Conservation (phyloP, 2,113 vertebrate genomes). For the Indri indri region DNA sequence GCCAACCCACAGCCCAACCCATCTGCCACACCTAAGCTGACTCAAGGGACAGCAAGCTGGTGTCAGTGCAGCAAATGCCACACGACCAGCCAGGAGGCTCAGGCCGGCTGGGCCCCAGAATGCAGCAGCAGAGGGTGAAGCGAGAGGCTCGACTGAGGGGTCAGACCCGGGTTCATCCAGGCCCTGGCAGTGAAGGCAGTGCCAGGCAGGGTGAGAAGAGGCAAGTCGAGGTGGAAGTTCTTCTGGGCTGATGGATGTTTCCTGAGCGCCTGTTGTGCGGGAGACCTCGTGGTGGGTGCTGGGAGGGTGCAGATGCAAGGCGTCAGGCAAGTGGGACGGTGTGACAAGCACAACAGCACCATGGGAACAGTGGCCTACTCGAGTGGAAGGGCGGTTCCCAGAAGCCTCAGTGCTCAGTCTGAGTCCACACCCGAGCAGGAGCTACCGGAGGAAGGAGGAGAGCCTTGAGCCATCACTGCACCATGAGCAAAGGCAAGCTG, state of each 20-base stretch:
- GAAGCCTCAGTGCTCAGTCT: not conserved
- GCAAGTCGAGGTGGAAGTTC: not conserved
- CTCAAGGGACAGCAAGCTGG: not conserved
- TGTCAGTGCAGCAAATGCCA: not conserved
- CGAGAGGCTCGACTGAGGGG: not conserved
- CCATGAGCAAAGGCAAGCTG: not conserved
- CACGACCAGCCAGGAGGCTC: rapidly evolving
- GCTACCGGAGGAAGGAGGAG: not conserved
- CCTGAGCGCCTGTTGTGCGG: not conserved
- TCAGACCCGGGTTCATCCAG: not conserved
- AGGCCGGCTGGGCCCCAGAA: not conserved
- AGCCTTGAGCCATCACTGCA: too few species aligned
- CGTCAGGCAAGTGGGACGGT: not conserved
- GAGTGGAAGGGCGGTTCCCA: not conserved
- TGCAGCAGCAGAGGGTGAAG: rapidly evolving
- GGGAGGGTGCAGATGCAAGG: rapidly evolving
- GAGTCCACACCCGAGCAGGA: too few species aligned
- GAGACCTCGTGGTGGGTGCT: rapidly evolving
- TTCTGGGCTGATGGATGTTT: not conserved
- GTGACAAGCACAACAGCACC: not conserved
- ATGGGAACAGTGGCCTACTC: not conserved
- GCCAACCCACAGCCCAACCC: rapidly evolving
- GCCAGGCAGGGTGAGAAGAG: not conserved
- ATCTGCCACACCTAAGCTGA: not conserved
- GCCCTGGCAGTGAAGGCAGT: not conserved